These are phyloP conservation scores for Nasonia vitripennis DNA, from an alignment of 1,140 invertebrate genomes.

Conservation along the genomic window DNA sequence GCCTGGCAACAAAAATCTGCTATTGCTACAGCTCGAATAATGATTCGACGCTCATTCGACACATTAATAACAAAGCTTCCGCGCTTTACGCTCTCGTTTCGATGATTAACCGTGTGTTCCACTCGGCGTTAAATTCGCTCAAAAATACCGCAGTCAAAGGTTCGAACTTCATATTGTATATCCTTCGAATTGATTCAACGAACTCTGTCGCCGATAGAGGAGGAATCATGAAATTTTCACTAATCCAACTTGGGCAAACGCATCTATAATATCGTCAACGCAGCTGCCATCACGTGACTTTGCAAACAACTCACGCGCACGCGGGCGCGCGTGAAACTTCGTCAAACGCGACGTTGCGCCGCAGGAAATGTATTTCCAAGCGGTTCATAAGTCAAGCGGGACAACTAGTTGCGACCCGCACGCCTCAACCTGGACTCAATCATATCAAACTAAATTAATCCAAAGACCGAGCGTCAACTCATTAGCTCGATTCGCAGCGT, in stretches of 20 bases:
- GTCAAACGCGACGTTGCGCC: not conserved
- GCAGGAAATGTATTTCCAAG: not conserved
- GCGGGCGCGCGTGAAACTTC: not conserved
- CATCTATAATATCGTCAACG: too few relatives aligned
- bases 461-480: not conserved
- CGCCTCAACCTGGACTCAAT: not conserved
- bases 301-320: not conserved
- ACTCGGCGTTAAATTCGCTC: not conserved
- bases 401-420: not conserved
- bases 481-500: not conserved
- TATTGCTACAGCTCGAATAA: not conserved
- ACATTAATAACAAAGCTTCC: constrained; percentile 9
- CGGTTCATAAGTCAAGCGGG: not conserved
- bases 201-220: too few relatives aligned
- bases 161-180: too few relatives aligned
- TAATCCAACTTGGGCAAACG: too few relatives aligned
- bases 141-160: too few relatives aligned
- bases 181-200: too few relatives aligned
- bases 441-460: constrained; percentile 36
- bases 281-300: too few relatives aligned
- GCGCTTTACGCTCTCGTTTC: too few relatives aligned
- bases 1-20: not conserved
- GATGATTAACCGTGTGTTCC: not conserved
- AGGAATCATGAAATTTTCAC: too few relatives aligned
- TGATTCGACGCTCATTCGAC: not conserved